Evolutionary conservation across 2,113 vertebrate species (phyloP), one percentile per base, ranked within the genome.

Genomic region (Phalacrocorax brasilianus): DNA sequence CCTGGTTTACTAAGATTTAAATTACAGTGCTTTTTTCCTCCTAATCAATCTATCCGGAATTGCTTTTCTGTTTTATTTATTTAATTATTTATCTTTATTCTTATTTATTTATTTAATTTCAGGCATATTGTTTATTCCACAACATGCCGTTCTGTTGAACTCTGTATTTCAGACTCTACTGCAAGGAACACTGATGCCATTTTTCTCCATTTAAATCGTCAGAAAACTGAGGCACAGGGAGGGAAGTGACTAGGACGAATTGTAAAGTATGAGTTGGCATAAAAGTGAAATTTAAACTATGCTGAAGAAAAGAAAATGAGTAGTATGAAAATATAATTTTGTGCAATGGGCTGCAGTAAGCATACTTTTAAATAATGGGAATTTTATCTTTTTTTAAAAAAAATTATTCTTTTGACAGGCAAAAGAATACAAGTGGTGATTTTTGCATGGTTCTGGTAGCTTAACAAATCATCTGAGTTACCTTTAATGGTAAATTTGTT

Each of bases 1-100:
- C 26, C 40, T 80, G n/a, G 21, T 91, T 94, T 93, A 88, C 74
- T 53, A 68, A 73, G 71, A 79, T 82, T 89, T 75, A 94, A 94
- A 91, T 94, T 85, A 88, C 89, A 9, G n/a, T 4, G 8, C 6
- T 47, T 33, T 14, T 3, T 1, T 0, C 12, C 14, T 17, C 32
- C 35, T 3, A 24, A 16, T 68, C 22, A 62, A 74, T 77, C 73
- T 80, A 40, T 17, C 11, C 35, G 53, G 50, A 89, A 84, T 84
- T 88, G 40, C 11, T 88, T 97, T 87, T 94, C 49, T 88, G 59
- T 62, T 94, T 52, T 77, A 52, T 32, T 21, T 59, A 65, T 33
- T 24, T 65, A 71, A 59, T 77, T 85, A 30, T 91, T 26, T 45
- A 15, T 74, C 15, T 50, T 59, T 65, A 72, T 67, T 67, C 3